Percentiles rank a stretch among this genome's conserved stretches.
Evolutionary conservation across 2,113 vertebrate genomes (phyloP).

Genomic region (Upupa epops): DNA sequence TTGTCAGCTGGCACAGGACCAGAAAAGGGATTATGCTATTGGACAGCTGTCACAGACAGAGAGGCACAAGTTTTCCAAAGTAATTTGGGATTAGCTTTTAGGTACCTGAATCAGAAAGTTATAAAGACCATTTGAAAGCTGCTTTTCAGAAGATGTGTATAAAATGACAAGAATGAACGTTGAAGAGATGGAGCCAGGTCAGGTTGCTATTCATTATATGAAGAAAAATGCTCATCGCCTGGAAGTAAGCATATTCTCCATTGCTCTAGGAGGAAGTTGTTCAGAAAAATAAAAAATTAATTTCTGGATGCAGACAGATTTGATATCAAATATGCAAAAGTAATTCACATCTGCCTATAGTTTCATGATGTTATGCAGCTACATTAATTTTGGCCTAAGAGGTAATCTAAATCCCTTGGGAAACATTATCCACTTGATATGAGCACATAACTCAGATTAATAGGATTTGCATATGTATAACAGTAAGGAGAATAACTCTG

Average conservation of each 20-base stretch:
- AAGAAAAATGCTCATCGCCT: background rate
- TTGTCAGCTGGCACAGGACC: background rate
- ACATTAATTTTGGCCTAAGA: conserved; percentile 34
- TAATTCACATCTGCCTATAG: background rate
- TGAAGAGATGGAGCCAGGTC: background rate
- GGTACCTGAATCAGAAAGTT: background rate
- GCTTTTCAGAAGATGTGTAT: background rate
- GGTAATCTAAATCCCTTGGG: conserved; percentile 47
- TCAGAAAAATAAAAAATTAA: conserved; percentile 30
- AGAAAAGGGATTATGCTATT: background rate
- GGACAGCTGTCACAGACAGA: background rate
- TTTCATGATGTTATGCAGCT: background rate
- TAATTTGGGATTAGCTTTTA: background rate
- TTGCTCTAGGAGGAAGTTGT: background rate
- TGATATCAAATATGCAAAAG: conserved; percentile 33
- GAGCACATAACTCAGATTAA: conserved; percentile 51
- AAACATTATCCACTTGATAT: conserved; percentile 51
- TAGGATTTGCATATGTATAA: conserved; percentile 41
- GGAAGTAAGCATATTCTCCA: background rate
- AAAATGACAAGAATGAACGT: background rate
- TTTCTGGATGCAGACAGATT: background rate
- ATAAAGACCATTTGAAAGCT: background rate
- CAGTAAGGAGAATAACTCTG: background rate
- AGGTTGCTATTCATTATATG: background rate
- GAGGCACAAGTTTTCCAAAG: background rate